Evolutionary conservation across 2,888 invertebrate species (phyloP).

Genomic region (Leucophenga maculata): DNA sequence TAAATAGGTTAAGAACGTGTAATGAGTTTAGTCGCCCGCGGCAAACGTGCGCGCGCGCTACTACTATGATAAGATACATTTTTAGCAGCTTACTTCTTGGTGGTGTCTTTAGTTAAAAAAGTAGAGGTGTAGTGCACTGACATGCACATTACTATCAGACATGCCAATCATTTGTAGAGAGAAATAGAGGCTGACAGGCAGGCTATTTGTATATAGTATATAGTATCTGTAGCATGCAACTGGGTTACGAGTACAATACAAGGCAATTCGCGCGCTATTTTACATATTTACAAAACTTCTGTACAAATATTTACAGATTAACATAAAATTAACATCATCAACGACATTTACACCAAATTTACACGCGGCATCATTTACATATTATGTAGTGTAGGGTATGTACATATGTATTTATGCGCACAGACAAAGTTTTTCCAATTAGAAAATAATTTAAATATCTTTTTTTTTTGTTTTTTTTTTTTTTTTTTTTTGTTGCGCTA

Average conservation of each 20-base stretch:
- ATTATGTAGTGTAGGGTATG: background rate
- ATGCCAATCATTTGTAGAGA: background rate
- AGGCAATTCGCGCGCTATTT: constrained; percentile 14
- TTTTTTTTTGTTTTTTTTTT: background rate
- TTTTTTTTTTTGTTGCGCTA: constrained; percentile 20
- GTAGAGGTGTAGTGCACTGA: background rate
- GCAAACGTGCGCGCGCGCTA: constrained; percentile 51
- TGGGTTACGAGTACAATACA: background rate
- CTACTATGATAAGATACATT: background rate
- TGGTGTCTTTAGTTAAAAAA: too few relatives aligned
- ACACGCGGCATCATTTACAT: constrained; percentile 35
- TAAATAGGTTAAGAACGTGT: constrained; percentile 33
- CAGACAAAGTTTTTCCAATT: too few relatives aligned
- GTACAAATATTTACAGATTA: constrained; percentile 58
- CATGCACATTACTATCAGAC: background rate
- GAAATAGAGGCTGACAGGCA: background rate
- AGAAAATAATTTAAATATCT: background rate
- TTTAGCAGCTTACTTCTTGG: too few relatives aligned
- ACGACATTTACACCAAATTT: constrained; percentile 49
- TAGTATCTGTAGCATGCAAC: constrained; percentile 7
- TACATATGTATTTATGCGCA: too few relatives aligned
- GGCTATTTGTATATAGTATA: background rate
- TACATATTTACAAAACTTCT: constrained; percentile 49
- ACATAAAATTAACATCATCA: constrained; percentile 49
- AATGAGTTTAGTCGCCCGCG: constrained; percentile 43